These are phyloP conservation scores for Apotomis betuletana DNA, from an alignment of 2,888 invertebrate genomes.

Conservation along the genomic window DNA sequence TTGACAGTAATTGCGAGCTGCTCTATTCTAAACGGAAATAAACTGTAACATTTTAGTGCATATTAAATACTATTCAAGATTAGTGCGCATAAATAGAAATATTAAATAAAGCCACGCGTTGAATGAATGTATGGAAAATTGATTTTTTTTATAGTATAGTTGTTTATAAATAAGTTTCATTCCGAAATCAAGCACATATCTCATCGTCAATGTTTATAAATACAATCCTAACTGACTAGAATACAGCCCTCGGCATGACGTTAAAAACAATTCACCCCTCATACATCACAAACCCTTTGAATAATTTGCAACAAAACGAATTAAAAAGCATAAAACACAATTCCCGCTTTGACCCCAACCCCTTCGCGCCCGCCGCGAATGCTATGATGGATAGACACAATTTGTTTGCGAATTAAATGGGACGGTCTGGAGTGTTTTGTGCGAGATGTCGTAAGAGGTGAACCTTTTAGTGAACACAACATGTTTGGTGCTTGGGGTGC, in stretches of 20 bases:
- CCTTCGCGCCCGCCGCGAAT: background rate
- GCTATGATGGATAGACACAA: slow-evolving; percentile 61
- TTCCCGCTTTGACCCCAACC: slow-evolving; percentile 64
- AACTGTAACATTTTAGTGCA: slow-evolving; percentile 1
- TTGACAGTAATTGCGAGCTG: slow-evolving; percentile 32
- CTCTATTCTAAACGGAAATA: slow-evolving; percentile 4
- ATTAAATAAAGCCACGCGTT: no score
- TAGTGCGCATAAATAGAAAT: background rate
- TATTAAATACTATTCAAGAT: slow-evolving; percentile 1
- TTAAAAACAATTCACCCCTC: slow-evolving; percentile 41
- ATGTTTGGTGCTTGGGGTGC: background rate
- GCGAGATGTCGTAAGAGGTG: slow-evolving; percentile 7
- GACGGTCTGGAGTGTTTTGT: slow-evolving; percentile 1
- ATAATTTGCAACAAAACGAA: slow-evolving; percentile 62
- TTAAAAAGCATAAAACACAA: slow-evolving; percentile 79
- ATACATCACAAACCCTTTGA: slow-evolving; percentile 54
- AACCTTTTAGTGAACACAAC: slow-evolving; percentile 14
- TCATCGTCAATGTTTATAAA: slow-evolving; percentile 1
- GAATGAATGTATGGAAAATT: no score
- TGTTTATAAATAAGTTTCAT: background rate
- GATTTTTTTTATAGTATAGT: no score
- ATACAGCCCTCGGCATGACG: background rate
- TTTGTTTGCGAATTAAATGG: slow-evolving; percentile 46
- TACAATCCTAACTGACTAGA: slow-evolving; percentile 8
- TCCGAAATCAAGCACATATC: background rate